phyloP scores from a whole-genome alignment of 1,140 invertebrate genomes.

The Drosophila navojoa region DNA sequence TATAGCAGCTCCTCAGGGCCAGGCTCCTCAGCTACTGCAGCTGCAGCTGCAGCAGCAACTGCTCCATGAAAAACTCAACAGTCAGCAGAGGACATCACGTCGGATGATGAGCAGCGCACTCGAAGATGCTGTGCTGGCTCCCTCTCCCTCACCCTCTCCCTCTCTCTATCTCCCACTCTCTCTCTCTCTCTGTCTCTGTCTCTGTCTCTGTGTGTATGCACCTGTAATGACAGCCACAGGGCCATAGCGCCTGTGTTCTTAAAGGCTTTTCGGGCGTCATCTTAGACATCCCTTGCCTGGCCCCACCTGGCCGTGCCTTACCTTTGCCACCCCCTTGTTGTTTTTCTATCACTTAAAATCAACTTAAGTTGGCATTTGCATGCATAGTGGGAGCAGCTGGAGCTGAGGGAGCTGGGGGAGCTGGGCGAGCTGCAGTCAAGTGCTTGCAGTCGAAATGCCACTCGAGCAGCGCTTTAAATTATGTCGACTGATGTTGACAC shows the following conservation, averaged over 20 bases:
- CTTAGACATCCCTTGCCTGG: slow-evolving; percentile 7
- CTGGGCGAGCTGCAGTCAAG: slow-evolving; percentile 54
- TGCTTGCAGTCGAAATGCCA: slow-evolving; percentile 79
- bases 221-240: slow-evolving; percentile 35
- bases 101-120: slow-evolving; percentile 69
- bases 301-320: not conserved
- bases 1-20: slow-evolving; percentile 18
- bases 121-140: slow-evolving; percentile 41
- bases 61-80: slow-evolving; percentile 63
- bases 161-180: too few relatives aligned
- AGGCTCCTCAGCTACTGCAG: slow-evolving; percentile 10
- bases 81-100: slow-evolving; percentile 55
- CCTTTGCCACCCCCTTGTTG: slow-evolving; percentile 43
- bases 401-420: not conserved
- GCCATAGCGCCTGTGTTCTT: slow-evolving; percentile 19
- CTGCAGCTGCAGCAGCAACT: slow-evolving; percentile 15
- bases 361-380: slow-evolving; percentile 81
- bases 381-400: slow-evolving; percentile 29
- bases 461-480: slow-evolving; percentile 79
- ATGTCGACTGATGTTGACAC: slow-evolving; percentile 61
- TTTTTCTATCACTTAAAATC: slow-evolving; percentile 82
- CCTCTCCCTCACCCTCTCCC: too few relatives aligned
- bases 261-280: slow-evolving; percentile 37
- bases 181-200: not conserved
- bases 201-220: slow-evolving; percentile 32